These are phyloP conservation scores for Ctenopoma kingsleyae DNA, from an alignment of 2,797 vertebrate genomes.

Conservation along the genomic window DNA sequence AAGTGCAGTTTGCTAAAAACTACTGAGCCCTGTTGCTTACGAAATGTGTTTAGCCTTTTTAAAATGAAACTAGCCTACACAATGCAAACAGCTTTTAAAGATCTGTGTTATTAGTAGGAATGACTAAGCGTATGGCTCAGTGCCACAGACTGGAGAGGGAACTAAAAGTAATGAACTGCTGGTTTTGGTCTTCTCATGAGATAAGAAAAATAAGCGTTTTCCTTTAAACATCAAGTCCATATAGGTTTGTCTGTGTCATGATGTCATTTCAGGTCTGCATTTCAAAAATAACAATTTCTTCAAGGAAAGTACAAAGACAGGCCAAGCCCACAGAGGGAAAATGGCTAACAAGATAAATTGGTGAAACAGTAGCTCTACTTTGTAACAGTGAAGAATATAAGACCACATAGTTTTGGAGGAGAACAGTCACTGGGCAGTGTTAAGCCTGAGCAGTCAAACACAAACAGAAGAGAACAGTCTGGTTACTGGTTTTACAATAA, in stretches of 20 bases:
- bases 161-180: not conserved
- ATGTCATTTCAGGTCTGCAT: constrained; percentile 33
- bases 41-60: not conserved
- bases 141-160: not conserved
- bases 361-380: constrained; percentile 61
- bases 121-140: not conserved
- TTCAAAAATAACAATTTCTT: constrained; percentile 35
- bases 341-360: constrained; percentile 50
- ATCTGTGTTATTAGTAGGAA: not conserved
- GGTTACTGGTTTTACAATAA: constrained; percentile 65
- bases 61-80: not conserved
- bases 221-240: constrained; percentile 18
- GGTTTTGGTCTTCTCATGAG: constrained; percentile 4
- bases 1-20: not conserved
- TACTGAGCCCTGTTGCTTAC: not conserved
- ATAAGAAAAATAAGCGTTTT: not conserved
- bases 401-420: constrained; percentile 63
- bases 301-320: constrained; percentile 43
- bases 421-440: constrained; percentile 84
- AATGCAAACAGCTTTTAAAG: not conserved
- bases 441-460: constrained; percentile 84
- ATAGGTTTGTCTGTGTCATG: constrained; percentile 16
- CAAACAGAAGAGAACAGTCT: constrained; percentile 78
- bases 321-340: constrained; percentile 37
- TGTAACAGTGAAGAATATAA: constrained; percentile 66